Conservation (phyloP, 2,113 vertebrate species). For the Illadopsis cleaveri region DNA sequence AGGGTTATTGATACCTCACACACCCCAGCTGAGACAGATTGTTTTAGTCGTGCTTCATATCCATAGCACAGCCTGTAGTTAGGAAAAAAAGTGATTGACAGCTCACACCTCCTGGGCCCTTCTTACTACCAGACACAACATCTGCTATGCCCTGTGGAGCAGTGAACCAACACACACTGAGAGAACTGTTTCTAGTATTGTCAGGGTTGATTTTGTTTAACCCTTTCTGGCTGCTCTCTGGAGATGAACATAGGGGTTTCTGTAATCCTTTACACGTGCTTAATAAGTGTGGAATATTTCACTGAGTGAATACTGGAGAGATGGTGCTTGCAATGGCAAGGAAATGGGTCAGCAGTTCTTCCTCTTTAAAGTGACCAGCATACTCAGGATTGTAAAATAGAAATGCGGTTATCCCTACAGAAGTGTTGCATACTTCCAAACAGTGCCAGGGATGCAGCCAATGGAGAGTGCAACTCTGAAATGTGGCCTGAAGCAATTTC, state of each 20-base stretch:
- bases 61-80: constrained; percentile 79
- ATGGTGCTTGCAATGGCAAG: rapidly evolving
- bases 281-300: constrained; percentile 7
- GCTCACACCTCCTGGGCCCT: constrained; percentile 84
- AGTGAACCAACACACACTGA: constrained; percentile 83
- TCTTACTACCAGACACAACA: constrained; percentile 86
- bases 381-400: neutral
- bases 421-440: neutral
- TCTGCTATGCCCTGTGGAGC: constrained; percentile 86
- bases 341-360: rapidly evolving
- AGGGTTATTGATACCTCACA: constrained; percentile 84
- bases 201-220: constrained; percentile 82
- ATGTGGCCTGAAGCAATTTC: neutral
- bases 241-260: constrained; percentile 63
- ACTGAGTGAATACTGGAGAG: rapidly evolving
- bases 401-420: neutral
- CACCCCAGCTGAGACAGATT: constrained; percentile 83
- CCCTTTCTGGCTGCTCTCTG: constrained; percentile 76
- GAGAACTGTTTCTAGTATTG: constrained; percentile 79
- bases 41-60: constrained; percentile 80
- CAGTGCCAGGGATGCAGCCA: neutral
- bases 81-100: constrained; percentile 81
- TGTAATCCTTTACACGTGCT: constrained; percentile 40
- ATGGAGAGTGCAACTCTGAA: neutral
- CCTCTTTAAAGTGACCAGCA: neutral